phyloP scores from a whole-genome alignment of 2,113 vertebrate genomes.

The Marmota monax region DNA sequence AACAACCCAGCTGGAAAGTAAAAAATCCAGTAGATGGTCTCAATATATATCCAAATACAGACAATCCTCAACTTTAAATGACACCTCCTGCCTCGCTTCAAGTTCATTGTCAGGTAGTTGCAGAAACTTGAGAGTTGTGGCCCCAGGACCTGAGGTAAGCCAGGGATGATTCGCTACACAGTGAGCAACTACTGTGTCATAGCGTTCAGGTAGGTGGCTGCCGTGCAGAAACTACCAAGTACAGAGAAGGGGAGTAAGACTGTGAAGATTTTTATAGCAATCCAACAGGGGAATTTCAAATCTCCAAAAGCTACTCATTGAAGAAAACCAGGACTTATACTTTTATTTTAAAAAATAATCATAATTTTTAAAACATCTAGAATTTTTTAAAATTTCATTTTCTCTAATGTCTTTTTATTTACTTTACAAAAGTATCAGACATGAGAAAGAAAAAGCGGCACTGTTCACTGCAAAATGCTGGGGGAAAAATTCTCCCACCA shows the following conservation, averaged over 20 bases:
- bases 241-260: not conserved
- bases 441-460: slow-evolving; percentile 47
- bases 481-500: not conserved
- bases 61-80: slow-evolving; percentile 6
- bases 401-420: slow-evolving; percentile 39
- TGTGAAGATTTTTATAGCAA: slow-evolving; percentile 6
- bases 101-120: slow-evolving; percentile 37
- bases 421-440: slow-evolving; percentile 44
- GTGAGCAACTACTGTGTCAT: fast-evolving
- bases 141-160: not conserved
- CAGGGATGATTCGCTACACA: not conserved
- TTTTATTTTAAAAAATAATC: not conserved
- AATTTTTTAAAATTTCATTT: not conserved
- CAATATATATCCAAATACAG: not conserved
- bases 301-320: not conserved
- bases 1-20: not conserved
- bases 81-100: not conserved
- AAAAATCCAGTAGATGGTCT: not conserved
- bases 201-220: too few relatives aligned
- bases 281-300: slow-evolving; percentile 5
- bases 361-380: too few relatives aligned
- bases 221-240: not conserved
- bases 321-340: not conserved
- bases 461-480: slow-evolving; percentile 11
- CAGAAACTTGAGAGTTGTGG: slow-evolving; percentile 24